Base-by-base conservation (phyloP, 2,888 invertebrate genomes). In the Lasioglossum pauxillum region DNA sequence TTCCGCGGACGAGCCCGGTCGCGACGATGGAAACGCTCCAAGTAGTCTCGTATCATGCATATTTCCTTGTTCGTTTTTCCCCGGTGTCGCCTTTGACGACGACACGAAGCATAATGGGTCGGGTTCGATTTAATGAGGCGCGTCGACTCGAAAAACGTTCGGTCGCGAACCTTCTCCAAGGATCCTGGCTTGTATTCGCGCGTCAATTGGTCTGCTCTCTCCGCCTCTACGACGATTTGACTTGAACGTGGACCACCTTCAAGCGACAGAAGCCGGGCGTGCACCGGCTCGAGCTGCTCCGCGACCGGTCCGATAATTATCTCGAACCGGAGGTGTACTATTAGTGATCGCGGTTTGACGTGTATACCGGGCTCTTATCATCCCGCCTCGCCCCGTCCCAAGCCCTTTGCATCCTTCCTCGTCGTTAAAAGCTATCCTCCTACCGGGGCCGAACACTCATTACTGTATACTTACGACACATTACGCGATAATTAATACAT, bases 401-500 rank as follows among this genome's bases (percentile, higher is more conserved):
- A 74, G 60, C 74, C 81, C 82, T 85, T 85, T 86, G 88, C 89
- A 84, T 86, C 83, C 82, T 82, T 80, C 82, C 80, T 73, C 88
- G 84, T 91, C 91, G 89, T 92, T 92, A 92, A 90, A 89, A 90
- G 87, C 86, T 87, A 89, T 90, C 90, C 89, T 88, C 84, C 86
- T 77, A 83, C 53, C 82, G 78, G 85, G 80, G 73, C 78, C 84
- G 67, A 81, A 88, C 86, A 86, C 84, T 89, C 90, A 91, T 89
- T 90, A 87, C 90, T 89, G 83, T 89, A 83, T 85, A 90, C 90
- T 89, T 91, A 89, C 89, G 88, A 90, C 92, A 89, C 92, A 87
- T 92, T 90, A 90, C 86, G 89, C 89, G 90, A 91, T 93, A 92
- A 93, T 93, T 92, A 92, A 92, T 90, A 92, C 90, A 90, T 92